Base-by-base conservation (phyloP, 2,113 vertebrate species). In the Colossoma macropomum region DNA sequence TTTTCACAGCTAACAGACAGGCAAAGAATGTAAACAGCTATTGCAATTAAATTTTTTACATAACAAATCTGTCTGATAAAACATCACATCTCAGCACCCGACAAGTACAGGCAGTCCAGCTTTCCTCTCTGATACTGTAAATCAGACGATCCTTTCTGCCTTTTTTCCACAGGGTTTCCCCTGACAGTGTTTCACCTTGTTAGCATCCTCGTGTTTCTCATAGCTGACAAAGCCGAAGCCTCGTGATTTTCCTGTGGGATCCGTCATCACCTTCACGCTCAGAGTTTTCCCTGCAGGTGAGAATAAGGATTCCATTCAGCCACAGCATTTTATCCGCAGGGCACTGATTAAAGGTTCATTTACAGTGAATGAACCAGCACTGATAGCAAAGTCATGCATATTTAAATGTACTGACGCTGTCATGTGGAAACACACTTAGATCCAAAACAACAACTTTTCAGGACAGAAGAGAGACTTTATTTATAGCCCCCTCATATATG, bases 171-270 rank as follows among this genome's bases (percentile, higher is more conserved):
- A 32, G 27, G 15, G 1, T 13, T 62, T 27, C n/a, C 1, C 6
- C 30, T 38, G 32, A 32, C 38, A 32, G 23, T 9, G 48, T 41
- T 82, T 48, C 48, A 99, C 98, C 97, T 98, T 97, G 94, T 97
- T 98, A 70, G 98, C 98, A 70, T 99, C 98, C 88, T 99, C 98
- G 16, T 99, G 98, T 87, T 97, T 97, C 93, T 99, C 98, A 25
- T 97, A 99, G 92, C 98, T 99, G 84, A 99, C 96, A 85, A 99
- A 99, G 83, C 98, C 98, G 93, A 99, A 99, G 77, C 98, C 98
- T 94, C 97, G 96, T 79, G 97, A 99, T 92, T 99, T 99, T 78
- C 98, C 98, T 56, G 93, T 94, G 82, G 96, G 93, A 81, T 99
- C 98, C 74, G 95, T 97, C 98, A 99, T 99, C 89, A 99, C 98